Conservation (phyloP, 1,140 invertebrate genomes). For the Orius insidiosus region DNA sequence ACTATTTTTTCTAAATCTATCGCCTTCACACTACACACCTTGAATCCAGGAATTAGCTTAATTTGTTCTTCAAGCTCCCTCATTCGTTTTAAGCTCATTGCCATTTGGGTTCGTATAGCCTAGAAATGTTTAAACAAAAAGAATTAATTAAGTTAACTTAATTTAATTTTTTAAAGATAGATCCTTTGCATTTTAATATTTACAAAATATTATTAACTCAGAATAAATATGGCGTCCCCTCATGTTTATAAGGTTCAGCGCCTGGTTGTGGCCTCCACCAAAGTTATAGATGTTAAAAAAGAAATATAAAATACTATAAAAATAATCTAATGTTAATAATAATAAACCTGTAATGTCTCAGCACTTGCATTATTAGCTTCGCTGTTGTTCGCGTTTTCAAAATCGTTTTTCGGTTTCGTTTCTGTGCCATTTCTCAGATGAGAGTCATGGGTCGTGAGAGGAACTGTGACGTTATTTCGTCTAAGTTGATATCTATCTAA, state of each 20-base stretch:
- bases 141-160: too few relatives aligned
- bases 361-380: conserved; percentile 10
- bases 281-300: background rate
- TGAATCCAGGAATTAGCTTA: conserved; percentile 61
- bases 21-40: conserved; percentile 32
- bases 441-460: background rate
- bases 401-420: background rate
- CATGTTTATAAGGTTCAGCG: too few relatives aligned
- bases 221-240: too few relatives aligned
- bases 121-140: too few relatives aligned
- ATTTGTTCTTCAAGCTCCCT: conserved; percentile 69
- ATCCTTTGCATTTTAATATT: too few relatives aligned
- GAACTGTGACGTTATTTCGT: background rate
- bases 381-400: background rate
- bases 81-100: conserved; percentile 53
- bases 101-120: conserved; percentile 57
- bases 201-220: too few relatives aligned
- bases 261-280: too few relatives aligned
- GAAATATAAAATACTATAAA: background rate
- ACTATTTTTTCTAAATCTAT: too few relatives aligned
- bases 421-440: too few relatives aligned
- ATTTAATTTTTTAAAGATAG: too few relatives aligned
- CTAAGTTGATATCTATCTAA: conserved; percentile 6
- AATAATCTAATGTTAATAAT: background rate
- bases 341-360: conserved; percentile 11